phyloP scores from a whole-genome alignment of 2,888 invertebrate genomes.

The Nasonia oneida region DNA sequence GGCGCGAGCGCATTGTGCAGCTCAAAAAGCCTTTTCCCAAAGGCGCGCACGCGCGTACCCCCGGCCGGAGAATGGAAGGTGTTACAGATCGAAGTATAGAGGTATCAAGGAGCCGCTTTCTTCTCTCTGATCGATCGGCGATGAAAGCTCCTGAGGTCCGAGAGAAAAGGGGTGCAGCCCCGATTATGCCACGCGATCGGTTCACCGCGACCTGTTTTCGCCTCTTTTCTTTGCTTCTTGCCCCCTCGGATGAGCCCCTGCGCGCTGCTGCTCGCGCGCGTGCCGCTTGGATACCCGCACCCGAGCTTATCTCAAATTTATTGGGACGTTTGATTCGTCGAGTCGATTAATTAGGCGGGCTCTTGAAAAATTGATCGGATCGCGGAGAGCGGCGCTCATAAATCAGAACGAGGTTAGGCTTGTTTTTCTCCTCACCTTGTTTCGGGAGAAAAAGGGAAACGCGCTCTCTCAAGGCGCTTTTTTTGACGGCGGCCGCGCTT shows the following conservation, averaged over 20 bases:
- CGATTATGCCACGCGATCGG: conserved; percentile 70
- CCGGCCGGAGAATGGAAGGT: conserved; percentile 69
- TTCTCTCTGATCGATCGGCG: conserved; percentile 61
- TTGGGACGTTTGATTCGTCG: neutral
- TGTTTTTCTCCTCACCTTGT: conserved; percentile 8
- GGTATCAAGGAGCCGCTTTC: conserved; percentile 66
- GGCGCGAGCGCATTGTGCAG: neutral
- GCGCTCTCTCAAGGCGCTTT: neutral
- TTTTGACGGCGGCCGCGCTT: neutral
- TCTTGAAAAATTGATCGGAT: neutral
- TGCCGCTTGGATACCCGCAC: neutral
- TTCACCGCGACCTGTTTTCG: conserved; percentile 43
- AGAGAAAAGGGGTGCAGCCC: conserved; percentile 49
- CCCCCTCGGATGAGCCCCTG: neutral
- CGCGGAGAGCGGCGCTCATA: neutral
- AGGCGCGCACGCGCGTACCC: conserved; percentile 62
- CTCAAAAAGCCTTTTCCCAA: conserved; percentile 61
- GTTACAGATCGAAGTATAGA: conserved; percentile 74
- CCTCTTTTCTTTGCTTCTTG: conserved; percentile 26
- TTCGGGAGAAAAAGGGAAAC: conserved; percentile 11
- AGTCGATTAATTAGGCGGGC: neutral
- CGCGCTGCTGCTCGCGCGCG: conserved; percentile 16
- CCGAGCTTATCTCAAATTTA: neutral
- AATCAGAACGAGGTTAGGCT: conserved; percentile 21
- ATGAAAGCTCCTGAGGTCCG: conserved; percentile 32